Base-by-base conservation (phyloP, 2,797 vertebrate species). In the Microcaecilia unicolor region DNA sequence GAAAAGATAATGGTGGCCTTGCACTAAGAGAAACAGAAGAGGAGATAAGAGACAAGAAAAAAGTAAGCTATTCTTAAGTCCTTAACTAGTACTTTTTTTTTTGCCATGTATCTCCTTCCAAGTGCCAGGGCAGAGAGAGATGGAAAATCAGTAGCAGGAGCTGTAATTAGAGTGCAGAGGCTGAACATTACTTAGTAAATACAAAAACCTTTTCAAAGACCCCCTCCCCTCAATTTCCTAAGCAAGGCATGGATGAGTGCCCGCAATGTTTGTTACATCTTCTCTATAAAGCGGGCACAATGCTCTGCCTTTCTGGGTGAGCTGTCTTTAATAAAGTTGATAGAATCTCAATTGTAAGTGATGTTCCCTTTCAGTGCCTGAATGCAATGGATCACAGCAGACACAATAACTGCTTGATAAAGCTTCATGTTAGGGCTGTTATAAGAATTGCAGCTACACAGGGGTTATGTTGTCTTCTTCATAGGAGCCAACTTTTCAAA, bases 191-290 rank as follows among this genome's bases (percentile, higher is more conserved):
- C 25, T 35, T 2, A 0, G 15, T 0, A 0, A 33, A 49, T 36
- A 56, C 24, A 6, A 1, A 6, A 1, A 0, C 25, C 4, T 0
- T 28, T 44, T 49, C 34, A 39, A 34, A 0, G 0, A 1, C 25
- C 12, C n/a, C n/a, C n/a, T n/a, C n/a, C n/a, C n/a, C n/a, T n/a
- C 40, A 4, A 3, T 25, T 19, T 31, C 19, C 7, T 15, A 7
- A 31, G 17, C 31, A 3, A 4, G 6, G n/a, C 15, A 23, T 7
- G 5, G 11, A 32, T 54, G 39, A 47, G 38, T 42, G 34, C 28
- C 14, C n/a, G 7, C 45, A 45, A 18, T 40, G 48, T 49, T 48
- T 0, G 0, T 22, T 16, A 12, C 0, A 1, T 12, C 21, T 10
- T 21, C 0, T 10, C 14, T 14, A 26, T 25, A 26, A 15, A 4